phyloP scores from a whole-genome alignment of 2,113 vertebrate species.

The Platycercus adscitus region DNA sequence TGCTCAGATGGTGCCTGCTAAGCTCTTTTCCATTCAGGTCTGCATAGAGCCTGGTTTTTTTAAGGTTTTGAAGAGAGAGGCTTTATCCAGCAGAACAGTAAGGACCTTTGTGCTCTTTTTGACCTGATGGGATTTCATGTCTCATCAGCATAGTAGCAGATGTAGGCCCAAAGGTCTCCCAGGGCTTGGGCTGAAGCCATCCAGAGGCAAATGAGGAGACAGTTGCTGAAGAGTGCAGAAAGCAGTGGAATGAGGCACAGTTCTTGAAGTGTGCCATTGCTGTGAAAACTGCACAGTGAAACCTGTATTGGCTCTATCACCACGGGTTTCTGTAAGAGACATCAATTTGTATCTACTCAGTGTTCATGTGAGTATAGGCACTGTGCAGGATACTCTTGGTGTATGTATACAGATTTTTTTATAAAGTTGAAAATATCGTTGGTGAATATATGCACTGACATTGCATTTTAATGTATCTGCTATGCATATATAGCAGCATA shows the following conservation, averaged over 20 bases:
- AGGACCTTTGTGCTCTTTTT: background rate
- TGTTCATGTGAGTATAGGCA: background rate
- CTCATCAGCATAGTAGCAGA: background rate
- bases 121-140: background rate
- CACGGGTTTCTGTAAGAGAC: background rate
- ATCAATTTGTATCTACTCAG: background rate
- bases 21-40: background rate
- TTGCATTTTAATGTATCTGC: background rate
- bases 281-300: background rate
- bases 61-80: background rate
- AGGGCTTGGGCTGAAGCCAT: background rate
- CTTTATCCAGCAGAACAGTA: background rate
- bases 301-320: background rate
- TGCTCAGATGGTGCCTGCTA: background rate
- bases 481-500: background rate
- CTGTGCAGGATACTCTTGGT: background rate
- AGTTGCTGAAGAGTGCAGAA: background rate
- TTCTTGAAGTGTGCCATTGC: background rate
- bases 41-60: background rate
- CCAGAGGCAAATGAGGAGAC: background rate
- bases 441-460: background rate
- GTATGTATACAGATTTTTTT: accelerated
- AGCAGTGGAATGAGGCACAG: too few relatives aligned
- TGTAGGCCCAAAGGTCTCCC: background rate
- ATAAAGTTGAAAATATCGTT: background rate